A percentile compares a stretch with the other conserved stretches of the same genome.
phyloP scores from a whole-genome alignment of 2,797 vertebrate species.

The Ceryle rudis region DNA sequence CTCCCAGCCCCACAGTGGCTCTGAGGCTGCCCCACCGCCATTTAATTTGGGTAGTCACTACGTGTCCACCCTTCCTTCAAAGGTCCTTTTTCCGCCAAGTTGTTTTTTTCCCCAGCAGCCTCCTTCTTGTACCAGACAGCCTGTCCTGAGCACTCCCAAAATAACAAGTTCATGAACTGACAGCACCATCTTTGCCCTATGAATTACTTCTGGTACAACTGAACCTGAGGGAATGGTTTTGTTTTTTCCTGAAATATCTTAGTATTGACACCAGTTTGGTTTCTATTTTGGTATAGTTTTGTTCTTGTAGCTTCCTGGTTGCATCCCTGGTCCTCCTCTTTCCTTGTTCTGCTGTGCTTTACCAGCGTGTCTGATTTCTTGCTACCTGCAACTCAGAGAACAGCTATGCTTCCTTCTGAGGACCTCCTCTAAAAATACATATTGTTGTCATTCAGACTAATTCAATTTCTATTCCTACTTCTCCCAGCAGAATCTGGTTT shows the following conservation, averaged over 20 bases:
- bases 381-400: background rate
- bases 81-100: background rate
- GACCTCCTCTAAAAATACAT: constrained; percentile 42
- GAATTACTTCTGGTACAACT: background rate
- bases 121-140: background rate
- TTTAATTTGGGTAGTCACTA: background rate
- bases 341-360: background rate
- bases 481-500: constrained; percentile 37
- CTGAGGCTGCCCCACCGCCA: background rate
- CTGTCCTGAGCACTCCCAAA: background rate
- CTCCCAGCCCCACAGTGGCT: background rate
- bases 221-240: background rate
- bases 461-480: constrained; percentile 18
- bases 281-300: background rate
- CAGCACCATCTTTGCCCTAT: background rate
- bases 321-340: background rate
- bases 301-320: background rate
- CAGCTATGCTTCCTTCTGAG: background rate
- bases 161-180: background rate
- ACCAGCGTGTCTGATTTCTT: background rate
- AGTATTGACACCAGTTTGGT: background rate
- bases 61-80: background rate
- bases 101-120: background rate
- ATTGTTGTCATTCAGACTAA: constrained; percentile 20
- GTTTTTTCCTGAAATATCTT: background rate